phyloP scores from a whole-genome alignment of 37 sponge, comb jelly and placozoan genomes.

The Ephydatia muelleri region DNA sequence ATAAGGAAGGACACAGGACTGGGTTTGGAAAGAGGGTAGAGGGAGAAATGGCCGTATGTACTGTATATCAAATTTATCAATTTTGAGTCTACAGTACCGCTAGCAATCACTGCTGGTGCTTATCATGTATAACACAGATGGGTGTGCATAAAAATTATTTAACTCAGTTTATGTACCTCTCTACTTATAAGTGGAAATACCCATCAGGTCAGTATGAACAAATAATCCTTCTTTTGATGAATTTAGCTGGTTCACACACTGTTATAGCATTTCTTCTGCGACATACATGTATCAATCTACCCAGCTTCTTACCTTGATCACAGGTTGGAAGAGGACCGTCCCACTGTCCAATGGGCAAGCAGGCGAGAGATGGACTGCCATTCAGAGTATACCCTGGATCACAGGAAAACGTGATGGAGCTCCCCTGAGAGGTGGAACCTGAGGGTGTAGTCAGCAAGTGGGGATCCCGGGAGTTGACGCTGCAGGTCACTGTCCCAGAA shows the following conservation, averaged over 20 bases:
- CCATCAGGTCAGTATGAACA: not conserved
- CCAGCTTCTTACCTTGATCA: not conserved
- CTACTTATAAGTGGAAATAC: not conserved
- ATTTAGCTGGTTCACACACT: conserved; percentile 5
- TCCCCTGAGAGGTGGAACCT: not conserved
- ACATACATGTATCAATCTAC: not conserved
- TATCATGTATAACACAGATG: no score
- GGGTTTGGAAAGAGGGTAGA: no score
- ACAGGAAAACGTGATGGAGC: conserved; percentile 13
- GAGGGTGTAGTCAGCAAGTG: not conserved
- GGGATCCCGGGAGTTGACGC: not conserved
- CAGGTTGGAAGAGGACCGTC: conserved; percentile 24
- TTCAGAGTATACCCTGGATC: conserved; percentile 15
- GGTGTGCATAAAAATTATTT: no score
- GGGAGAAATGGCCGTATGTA: no score
- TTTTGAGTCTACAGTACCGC: no score
- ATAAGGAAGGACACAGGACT: no score
- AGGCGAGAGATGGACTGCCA: not conserved
- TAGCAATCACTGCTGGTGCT: no score
- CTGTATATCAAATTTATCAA: no score
- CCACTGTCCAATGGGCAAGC: conserved; percentile 13
- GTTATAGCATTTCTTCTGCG: no score
- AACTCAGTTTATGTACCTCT: no score
- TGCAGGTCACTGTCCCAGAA: not conserved
- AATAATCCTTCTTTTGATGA: not conserved